Base-by-base conservation (phyloP, 64 coral and sea anemone species). In the Montipora sp. region DNA sequence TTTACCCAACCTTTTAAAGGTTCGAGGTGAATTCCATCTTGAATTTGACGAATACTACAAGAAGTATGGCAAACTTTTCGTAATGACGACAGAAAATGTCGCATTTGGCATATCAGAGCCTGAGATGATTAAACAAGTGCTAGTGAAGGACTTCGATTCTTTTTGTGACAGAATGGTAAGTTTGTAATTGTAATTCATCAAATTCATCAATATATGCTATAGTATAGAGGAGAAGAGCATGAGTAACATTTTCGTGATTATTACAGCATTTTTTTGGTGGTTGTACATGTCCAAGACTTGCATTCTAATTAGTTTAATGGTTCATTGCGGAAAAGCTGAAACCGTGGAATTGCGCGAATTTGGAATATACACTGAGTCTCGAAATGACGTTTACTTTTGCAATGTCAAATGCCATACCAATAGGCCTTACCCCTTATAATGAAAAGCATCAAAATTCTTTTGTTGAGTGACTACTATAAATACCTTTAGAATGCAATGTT, bases 101-200 rank as follows among this genome's bases (percentile, higher is more conserved):
- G 51, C 49, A 49, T 46, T 87, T 24, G 83, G 43, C 19, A 14
- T 93, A 2, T 67, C 45, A 9, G 91, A 93, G 1, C 82, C 91
- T 3, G 83, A 72, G 22, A 93, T 93, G 91, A 78, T 93, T 6
- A 87, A 86, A 58, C 80, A 93, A 5, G 71, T 93, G 22, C 53
- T 87, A 53, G 83, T 93, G 59, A 93, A 93, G 55, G 81, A 93
- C 59, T 93, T 93, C 85, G 72, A 93, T 5, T 51, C 13, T 47
- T 93, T 93, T 49, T 63, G 51, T 43, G 91, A 93, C 45, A 46
- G 91, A 46, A 72, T 82, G 75, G 91, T 93, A 53, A 68, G 91
- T 75, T 53, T 10, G n/a, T 0, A 18, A 3, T 5, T 9, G 49
- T 51, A 48, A 16, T 21, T 55, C 51, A 2, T 36, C 27, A 36